Conservation (phyloP, 1,140 invertebrate species). For the Acromyrmex echinatior region DNA sequence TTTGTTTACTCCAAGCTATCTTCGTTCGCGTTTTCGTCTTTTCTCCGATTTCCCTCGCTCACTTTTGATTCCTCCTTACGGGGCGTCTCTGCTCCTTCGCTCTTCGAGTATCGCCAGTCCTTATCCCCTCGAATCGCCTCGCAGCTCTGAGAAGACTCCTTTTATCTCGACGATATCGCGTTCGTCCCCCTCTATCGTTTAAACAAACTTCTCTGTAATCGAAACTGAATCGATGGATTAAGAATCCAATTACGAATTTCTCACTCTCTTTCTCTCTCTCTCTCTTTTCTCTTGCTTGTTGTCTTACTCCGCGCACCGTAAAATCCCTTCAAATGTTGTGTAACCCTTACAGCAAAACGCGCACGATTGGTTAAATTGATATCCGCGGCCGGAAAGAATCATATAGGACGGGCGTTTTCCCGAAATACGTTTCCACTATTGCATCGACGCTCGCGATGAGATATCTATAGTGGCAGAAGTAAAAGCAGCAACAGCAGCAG, state of each 20-base stretch:
- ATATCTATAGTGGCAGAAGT: slow-evolving; percentile 33
- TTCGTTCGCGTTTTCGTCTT: slow-evolving; percentile 67
- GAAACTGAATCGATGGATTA: slow-evolving; percentile 77
- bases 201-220: slow-evolving; percentile 74
- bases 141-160: slow-evolving; percentile 23
- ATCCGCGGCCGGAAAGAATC: slow-evolving; percentile 22
- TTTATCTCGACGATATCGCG: slow-evolving; percentile 44
- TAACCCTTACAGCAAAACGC: background rate
- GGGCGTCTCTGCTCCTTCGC: background rate
- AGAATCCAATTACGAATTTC: slow-evolving; percentile 76
- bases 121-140: slow-evolving; percentile 48
- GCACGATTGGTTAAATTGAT: background rate
- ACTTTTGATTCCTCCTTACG: slow-evolving; percentile 32
- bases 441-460: slow-evolving; percentile 7
- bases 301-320: slow-evolving; percentile 31
- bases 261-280: slow-evolving; percentile 45
- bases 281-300: slow-evolving; percentile 47
- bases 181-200: slow-evolving; percentile 35
- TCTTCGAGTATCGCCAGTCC: slow-evolving; percentile 31
- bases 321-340: slow-evolving; percentile 65
- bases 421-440: slow-evolving; percentile 75
- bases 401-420: slow-evolving; percentile 59
- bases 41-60: slow-evolving; percentile 59
- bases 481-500: slow-evolving; percentile 61
- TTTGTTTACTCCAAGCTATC: slow-evolving; percentile 55